Evolutionary conservation across 2,113 vertebrate species (phyloP), one percentile per base, ranked within the genome.

Genomic region (Pluvianellus socialis): DNA sequence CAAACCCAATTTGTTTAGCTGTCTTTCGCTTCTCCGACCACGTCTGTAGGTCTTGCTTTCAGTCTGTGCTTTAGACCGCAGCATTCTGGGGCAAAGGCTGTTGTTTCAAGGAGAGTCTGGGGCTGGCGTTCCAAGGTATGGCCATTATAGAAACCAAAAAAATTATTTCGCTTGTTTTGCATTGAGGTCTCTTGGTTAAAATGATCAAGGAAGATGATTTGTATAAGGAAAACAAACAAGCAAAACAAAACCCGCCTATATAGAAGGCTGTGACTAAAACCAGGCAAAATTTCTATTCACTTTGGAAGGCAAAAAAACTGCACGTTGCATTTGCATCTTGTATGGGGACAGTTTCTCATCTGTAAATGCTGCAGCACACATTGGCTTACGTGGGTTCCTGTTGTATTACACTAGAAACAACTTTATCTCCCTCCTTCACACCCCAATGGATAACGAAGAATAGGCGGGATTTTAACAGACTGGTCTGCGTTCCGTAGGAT

Each of bases 1-100:
- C 92, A 94, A 86, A 89, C 11, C 9, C 6, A 59, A 45, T 86
- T 91, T 88, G 44, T 72, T 86, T 63, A 79, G 52, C 63, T 94
- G 72, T 86, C 87, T 91, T 81, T 83, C 75, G 50, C 19, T 83
- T 82, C 32, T 72, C 44, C 47, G 17, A 55, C 40, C 28, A 67
- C 66, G 35, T 67, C 47, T 84, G 2, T 52, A 67, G 16, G 18
- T 75, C 62, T 66, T 88, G 66, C 24, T 88, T 79, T 72, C 45
- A 27, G 24, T 55, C 65, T 76, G 21, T 35, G 17, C 50, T 42
- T 56, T 14, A 71, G 21, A 82, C 6, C 0, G 0, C 9, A 52
- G 50, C 0, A 0, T 74, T 74, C 35, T 66, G 55, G 19, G 58
- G 23, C 17, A 40, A 63, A 59, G 35, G 7, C 21, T 59, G 12